Conservation (phyloP, 2,888 invertebrate genomes). For the Pocota personata region DNA sequence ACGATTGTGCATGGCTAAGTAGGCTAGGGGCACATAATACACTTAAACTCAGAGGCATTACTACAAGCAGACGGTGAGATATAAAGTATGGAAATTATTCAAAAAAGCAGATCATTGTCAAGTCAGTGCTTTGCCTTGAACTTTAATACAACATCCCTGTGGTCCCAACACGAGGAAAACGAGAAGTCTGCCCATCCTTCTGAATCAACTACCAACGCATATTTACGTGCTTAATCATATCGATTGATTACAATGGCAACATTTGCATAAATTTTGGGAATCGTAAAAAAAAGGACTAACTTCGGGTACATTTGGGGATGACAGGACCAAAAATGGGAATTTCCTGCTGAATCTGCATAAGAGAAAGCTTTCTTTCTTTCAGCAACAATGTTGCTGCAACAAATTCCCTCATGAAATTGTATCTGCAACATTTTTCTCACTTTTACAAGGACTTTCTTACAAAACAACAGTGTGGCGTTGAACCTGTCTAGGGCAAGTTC, state of each 20-base stretch:
- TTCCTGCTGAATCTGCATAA: slow-evolving; percentile 60
- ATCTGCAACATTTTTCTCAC: background rate
- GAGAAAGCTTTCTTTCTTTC: background rate
- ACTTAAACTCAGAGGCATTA: background rate
- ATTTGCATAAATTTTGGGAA: slow-evolving; percentile 32
- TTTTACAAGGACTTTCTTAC: background rate
- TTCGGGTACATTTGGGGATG: background rate
- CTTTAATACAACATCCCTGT: background rate
- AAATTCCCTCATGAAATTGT: slow-evolving; percentile 15
- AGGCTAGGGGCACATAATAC: background rate
- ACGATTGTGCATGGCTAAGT: slow-evolving; percentile 23
- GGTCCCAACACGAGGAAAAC: background rate
- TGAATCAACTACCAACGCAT: background rate
- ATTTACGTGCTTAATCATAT: slow-evolving; percentile 18
- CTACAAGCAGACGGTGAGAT: background rate
- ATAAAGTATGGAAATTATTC: slow-evolving; percentile 18
- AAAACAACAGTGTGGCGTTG: slow-evolving; percentile 40
- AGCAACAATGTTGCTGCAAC: slow-evolving; percentile 53
- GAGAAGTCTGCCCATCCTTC: background rate
- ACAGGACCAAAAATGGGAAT: background rate
- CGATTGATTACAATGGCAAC: slow-evolving; percentile 49
- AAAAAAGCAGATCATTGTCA: slow-evolving; percentile 10
- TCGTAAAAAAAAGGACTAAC: background rate
- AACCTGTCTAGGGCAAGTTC: slow-evolving; percentile 34
- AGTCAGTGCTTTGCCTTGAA: slow-evolving; percentile 55